Evolutionary conservation across 53 echinoderm and acorn worm genomes (phyloP).

Genomic region (Actinopyga echinites): DNA sequence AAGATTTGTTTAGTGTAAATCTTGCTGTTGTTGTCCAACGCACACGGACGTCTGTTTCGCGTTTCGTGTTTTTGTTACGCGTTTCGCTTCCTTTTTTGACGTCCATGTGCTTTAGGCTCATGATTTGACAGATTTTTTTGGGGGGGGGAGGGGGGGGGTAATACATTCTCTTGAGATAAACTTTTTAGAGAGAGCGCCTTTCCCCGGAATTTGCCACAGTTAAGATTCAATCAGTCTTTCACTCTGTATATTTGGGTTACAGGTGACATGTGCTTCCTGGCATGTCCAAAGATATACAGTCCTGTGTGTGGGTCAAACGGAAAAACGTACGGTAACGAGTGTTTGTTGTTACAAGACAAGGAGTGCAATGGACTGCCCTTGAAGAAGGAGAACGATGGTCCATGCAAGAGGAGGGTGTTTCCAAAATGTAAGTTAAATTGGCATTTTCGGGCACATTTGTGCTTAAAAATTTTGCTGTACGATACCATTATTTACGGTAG

Average conservation of each 20-base stretch:
- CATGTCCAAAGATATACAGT: neutral
- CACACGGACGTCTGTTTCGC: too few species aligned
- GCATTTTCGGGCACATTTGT: neutral
- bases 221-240: too few species aligned
- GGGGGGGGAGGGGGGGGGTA: too few species aligned
- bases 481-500: neutral
- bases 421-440: neutral
- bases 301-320: constrained; percentile 12
- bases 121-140: too few species aligned
- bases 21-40: too few species aligned
- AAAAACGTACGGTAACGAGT: neutral
- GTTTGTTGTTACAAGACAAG: neutral
- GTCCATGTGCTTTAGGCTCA: too few species aligned
- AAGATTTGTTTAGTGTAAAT: too few species aligned
- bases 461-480: neutral
- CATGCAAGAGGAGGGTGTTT: neutral
- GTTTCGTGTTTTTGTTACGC: too few species aligned
- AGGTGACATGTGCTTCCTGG: constrained; percentile 17
- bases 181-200: too few species aligned
- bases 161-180: too few species aligned
- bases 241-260: neutral
- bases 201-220: too few species aligned
- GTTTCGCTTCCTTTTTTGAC: too few species aligned
- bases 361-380: neutral
- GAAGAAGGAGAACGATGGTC: constrained; percentile 5